These are phyloP conservation scores for Agrenia bidenticulata DNA, from an alignment of 2,888 invertebrate species.

Conservation along the genomic window DNA sequence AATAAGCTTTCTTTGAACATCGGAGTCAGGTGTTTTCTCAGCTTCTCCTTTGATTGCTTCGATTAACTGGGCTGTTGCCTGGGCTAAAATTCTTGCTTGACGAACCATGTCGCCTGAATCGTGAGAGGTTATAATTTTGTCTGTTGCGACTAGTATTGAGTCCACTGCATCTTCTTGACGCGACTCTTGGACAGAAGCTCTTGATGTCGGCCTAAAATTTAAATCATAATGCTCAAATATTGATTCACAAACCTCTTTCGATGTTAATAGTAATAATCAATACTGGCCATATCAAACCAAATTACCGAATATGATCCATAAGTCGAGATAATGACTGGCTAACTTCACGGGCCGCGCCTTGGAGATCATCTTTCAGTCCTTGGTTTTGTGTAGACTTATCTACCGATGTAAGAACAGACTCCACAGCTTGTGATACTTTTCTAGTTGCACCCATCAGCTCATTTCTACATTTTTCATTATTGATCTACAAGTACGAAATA, in stretches of 20 bases:
- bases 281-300: constrained; percentile 32
- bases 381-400: constrained; percentile 71
- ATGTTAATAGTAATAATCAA: constrained; percentile 11
- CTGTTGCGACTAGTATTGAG: constrained; percentile 84
- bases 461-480: constrained; percentile 62
- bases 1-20: constrained; percentile 82
- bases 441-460: constrained; percentile 90
- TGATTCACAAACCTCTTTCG: neutral
- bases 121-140: constrained; percentile 79
- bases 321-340: constrained; percentile 84
- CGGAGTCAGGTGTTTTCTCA: constrained; percentile 80
- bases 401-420: constrained; percentile 80
- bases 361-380: constrained; percentile 71
- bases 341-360: constrained; percentile 82
- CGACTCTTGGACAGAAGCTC: constrained; percentile 62
- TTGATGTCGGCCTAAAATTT: constrained; percentile 41
- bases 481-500: constrained; percentile 36
- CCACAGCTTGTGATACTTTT: constrained; percentile 89
- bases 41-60: constrained; percentile 94
- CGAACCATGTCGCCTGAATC: constrained; percentile 92
- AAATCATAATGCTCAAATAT: constrained; percentile 2
- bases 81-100: constrained; percentile 85
- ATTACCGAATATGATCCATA: constrained; percentile 80
- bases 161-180: constrained; percentile 83
- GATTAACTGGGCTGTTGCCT: constrained; percentile 91